Conservation (phyloP, 1,140 invertebrate genomes). For the Euura lappo region DNA sequence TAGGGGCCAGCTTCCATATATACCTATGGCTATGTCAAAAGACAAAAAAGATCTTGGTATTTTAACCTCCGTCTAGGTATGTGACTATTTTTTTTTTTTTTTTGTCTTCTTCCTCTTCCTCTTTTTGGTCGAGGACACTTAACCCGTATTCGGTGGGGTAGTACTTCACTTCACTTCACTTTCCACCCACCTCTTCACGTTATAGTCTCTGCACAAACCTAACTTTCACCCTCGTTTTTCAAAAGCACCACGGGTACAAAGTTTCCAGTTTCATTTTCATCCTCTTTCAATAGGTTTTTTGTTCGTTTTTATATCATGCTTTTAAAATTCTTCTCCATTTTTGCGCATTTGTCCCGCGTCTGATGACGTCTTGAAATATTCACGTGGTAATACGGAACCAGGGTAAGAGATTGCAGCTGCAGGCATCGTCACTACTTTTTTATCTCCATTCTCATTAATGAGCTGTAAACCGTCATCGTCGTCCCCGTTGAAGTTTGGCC, state of each 20-base stretch:
- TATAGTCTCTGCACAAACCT: neutral
- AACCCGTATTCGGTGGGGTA: conserved; percentile 10
- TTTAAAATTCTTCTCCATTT: neutral
- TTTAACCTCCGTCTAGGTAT: neutral
- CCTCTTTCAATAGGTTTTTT: neutral
- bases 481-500: no score
- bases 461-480: no score
- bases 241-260: neutral
- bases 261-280: neutral
- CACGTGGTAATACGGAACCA: conserved; percentile 13
- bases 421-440: no score
- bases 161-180: neutral
- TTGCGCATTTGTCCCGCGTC: no score
- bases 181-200: neutral
- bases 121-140: conserved; percentile 8
- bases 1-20: neutral
- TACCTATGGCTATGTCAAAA: neutral
- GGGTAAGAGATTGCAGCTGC: no score
- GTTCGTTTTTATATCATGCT: neutral
- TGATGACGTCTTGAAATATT: conserved; percentile 40
- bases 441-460: no score
- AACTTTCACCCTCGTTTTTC: neutral
- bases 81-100: neutral
- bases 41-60: neutral
- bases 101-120: neutral